Evolutionary conservation across 2,113 vertebrate genomes (phyloP).

Genomic region (Zosterops japonicus): DNA sequence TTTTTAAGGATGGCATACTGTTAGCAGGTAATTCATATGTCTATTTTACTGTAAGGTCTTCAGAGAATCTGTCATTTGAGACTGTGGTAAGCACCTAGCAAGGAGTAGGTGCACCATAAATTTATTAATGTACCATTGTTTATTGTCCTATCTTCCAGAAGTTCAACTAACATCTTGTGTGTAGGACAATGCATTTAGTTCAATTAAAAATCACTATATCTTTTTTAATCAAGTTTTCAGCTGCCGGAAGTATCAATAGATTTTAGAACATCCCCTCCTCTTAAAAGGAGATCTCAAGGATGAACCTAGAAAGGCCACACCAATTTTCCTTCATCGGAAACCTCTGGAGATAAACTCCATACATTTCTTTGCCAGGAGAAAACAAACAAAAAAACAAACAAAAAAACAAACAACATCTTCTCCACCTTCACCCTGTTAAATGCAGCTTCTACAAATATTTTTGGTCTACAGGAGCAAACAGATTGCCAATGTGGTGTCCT

Average conservation of each 20-base stretch:
- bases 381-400: background rate
- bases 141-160: background rate
- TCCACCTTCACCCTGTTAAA: background rate
- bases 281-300: background rate
- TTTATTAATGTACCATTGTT: background rate
- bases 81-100: background rate
- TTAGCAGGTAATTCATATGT: background rate
- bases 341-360: background rate
- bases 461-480: background rate
- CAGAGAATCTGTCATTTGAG: background rate
- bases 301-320: background rate
- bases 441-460: background rate
- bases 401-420: background rate
- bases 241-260: background rate
- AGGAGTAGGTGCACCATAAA: background rate
- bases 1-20: background rate
- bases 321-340: background rate
- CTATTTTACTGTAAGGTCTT: background rate
- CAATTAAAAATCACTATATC: background rate
- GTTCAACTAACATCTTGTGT: background rate
- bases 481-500: background rate
- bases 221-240: constrained; percentile 24
- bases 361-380: background rate
- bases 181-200: constrained; percentile 8
- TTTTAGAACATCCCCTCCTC: background rate